Conservation (phyloP, 2,797 vertebrate genomes). For the Sebastes flavidus region DNA sequence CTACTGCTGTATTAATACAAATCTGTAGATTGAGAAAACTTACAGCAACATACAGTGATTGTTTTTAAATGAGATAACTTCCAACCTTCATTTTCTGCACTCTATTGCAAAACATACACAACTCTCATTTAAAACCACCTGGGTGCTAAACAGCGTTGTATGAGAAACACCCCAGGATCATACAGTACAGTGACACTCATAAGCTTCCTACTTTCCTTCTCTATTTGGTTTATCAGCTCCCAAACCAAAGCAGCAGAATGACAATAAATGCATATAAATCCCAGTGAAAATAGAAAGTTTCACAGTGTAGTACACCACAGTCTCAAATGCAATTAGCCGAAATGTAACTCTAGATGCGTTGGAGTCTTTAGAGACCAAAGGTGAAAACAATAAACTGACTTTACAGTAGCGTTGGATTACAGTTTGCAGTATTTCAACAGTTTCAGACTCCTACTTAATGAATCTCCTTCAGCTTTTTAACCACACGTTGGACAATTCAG, state of each 20-base stretch:
- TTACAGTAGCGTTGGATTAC: constrained; percentile 1
- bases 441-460: constrained; percentile 2
- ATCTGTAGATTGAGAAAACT: constrained; percentile 17
- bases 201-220: constrained; percentile 29
- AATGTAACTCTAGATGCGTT: constrained; percentile 1
- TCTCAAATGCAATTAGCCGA: constrained; percentile 11
- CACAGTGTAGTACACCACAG: constrained; percentile 52
- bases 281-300: constrained; percentile 43
- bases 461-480: neutral
- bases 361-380: constrained; percentile 11
- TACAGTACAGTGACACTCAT: constrained; percentile 28
- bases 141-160: constrained; percentile 1
- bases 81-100: neutral
- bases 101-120: constrained; percentile 35
- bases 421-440: neutral
- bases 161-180: constrained; percentile 19
- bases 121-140: constrained; percentile 8
- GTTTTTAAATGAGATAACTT: constrained; percentile 12
- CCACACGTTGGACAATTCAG: neutral
- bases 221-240: constrained; percentile 18
- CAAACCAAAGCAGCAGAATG: constrained; percentile 39
- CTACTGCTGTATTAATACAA: constrained; percentile 29
- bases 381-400: neutral
- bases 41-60: constrained; percentile 21
- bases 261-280: constrained; percentile 39